Evolutionary conservation across 2,113 vertebrate genomes (phyloP).

Genomic region (Heliornis fulica): DNA sequence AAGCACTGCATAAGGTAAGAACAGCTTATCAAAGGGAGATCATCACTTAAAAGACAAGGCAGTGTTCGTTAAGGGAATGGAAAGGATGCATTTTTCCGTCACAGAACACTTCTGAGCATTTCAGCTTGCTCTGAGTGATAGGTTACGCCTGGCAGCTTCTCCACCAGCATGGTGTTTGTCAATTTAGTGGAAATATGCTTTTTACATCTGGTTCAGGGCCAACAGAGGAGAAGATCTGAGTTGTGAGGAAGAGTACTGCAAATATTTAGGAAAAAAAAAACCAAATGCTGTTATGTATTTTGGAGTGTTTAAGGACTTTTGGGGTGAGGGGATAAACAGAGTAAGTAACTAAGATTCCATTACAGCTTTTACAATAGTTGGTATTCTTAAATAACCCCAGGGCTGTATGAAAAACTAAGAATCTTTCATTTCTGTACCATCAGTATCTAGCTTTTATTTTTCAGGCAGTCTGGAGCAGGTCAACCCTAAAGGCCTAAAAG

Average conservation of each 20-base stretch:
- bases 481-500: not conserved
- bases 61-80: not conserved
- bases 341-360: not conserved
- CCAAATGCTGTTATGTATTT: not conserved
- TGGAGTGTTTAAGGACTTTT: not conserved
- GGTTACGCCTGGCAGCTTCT: not conserved
- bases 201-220: not conserved
- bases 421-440: not conserved
- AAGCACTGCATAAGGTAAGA: not conserved
- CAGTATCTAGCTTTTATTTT: not conserved
- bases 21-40: not conserved
- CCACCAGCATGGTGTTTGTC: not conserved
- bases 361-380: not conserved
- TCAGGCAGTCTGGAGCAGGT: not conserved
- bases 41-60: not conserved
- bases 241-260: not conserved
- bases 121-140: not conserved
- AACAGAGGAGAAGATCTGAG: not conserved
- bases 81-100: not conserved
- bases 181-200: not conserved
- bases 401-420: not conserved
- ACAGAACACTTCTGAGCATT: not conserved
- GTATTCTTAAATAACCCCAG: not conserved
- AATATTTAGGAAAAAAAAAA: not conserved
- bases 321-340: not conserved